phyloP scores from a whole-genome alignment of 2,113 vertebrate genomes.

The Takifugu bimaculatus region DNA sequence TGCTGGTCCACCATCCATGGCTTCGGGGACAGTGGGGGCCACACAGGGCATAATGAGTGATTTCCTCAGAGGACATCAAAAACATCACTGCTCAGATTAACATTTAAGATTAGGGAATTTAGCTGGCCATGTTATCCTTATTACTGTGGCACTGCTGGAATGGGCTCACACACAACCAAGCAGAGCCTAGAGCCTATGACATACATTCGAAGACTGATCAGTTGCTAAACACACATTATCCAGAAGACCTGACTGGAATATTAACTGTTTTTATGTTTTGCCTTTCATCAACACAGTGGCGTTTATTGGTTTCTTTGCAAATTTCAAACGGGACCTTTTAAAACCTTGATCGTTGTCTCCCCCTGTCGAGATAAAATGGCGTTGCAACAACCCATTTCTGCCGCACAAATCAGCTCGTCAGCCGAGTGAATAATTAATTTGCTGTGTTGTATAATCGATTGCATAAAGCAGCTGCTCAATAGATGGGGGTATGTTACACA shows the following conservation, averaged over 20 bases:
- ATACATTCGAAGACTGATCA: not conserved
- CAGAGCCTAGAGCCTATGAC: not conserved
- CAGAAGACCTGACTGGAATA: too few relatives aligned
- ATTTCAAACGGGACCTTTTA: too few relatives aligned
- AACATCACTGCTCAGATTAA: constrained; percentile 31
- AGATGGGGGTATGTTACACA: not conserved
- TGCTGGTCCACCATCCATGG: constrained; percentile 18
- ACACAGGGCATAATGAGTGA: constrained; percentile 25
- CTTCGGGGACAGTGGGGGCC: constrained; percentile 11
- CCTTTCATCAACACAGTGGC: too few relatives aligned
- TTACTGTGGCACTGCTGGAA: constrained; percentile 21
- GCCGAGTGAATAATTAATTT: not conserved
- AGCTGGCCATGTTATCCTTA: constrained; percentile 25
- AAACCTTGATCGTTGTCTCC: constrained; percentile 15
- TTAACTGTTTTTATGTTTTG: too few relatives aligned
- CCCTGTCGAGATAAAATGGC: constrained; percentile 30
- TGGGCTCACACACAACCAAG: too few relatives aligned
- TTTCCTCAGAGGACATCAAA: constrained; percentile 35
- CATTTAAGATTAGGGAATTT: constrained; percentile 20
- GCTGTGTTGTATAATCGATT: not conserved
- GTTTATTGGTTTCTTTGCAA: too few relatives aligned
- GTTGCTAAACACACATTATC: too few relatives aligned
- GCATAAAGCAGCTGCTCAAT: not conserved
- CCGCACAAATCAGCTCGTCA: not conserved
- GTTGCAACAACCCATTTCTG: constrained; percentile 10